Base-by-base conservation (phyloP, 1,140 invertebrate species). In the Aphis craccivora region DNA sequence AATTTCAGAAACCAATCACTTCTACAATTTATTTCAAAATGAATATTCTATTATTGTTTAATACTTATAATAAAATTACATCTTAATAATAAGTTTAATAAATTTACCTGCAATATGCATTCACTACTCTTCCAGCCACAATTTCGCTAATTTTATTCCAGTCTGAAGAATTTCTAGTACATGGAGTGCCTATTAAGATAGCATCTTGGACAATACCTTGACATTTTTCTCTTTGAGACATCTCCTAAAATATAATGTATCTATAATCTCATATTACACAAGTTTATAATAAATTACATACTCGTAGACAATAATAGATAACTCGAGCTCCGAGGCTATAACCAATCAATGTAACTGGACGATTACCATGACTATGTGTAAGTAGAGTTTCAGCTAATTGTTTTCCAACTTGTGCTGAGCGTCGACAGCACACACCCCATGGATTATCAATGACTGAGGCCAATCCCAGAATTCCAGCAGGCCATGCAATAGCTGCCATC, bases 131-230 rank as follows among this genome's bases (percentile, higher is more conserved):
- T 20, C 97, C 97, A 87, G 96, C 96, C 0, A 97, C 96, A 60
- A 97, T 96, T 94, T 94, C 95, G 0, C 95, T 94, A 93, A 97
- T 95, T 90, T 95, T 95, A 90, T 95, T 94, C 97, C 97, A 97
- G 40, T 96, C 95, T 93, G 95, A 95, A 60, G 95, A 94, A 94
- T 96, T 95, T 37, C 96, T 96, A 11, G 96, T 95, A 67, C 97
- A 96, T 23, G 97, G 97, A 14, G 97, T 96, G 55, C 97, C 97
- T 11, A 97, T 95, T 90, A 97, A 95, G 92, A 97, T 96, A 0
- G 96, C 97, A 95, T 97, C 97, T 94, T 97, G 96, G 53, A 97
- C 95, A 93, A 97, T 97, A 8, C 97, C 97, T 94, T 96, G 96
- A 93, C 95, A 95, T 88, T 95, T 95, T 94, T 96, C 95, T 89